Conservation (phyloP, 2,797 vertebrate species). For the Orientallactaga sibirica region DNA sequence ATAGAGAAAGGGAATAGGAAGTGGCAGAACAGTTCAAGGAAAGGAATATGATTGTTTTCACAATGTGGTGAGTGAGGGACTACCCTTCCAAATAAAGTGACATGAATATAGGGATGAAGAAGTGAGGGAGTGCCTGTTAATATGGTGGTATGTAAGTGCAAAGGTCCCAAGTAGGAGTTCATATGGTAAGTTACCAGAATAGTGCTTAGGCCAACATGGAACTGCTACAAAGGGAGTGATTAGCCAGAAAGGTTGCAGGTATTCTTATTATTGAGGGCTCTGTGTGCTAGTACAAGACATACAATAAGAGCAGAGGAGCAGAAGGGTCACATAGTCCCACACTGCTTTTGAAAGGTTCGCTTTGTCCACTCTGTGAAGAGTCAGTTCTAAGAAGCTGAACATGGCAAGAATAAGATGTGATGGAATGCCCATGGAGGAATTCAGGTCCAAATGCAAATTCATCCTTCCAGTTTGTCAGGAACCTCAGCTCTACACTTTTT, state of each 20-base stretch:
- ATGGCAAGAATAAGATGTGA: neutral
- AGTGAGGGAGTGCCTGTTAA: neutral
- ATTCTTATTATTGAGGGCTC: neutral
- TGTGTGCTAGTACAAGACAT: neutral
- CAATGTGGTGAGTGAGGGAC: neutral
- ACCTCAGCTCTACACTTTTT: neutral
- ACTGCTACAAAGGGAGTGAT: neutral
- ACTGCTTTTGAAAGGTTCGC: neutral
- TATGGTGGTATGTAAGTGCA: neutral
- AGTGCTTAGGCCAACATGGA: neutral
- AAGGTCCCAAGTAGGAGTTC: neutral
- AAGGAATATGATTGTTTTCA: neutral
- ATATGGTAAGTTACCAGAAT: neutral
- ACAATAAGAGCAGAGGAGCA: neutral
- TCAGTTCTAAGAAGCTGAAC: fast-evolving
- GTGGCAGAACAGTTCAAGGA: neutral
- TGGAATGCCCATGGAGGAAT: too few species aligned
- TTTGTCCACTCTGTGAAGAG: neutral
- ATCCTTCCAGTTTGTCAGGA: neutral
- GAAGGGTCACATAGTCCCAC: neutral
- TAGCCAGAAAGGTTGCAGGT: neutral
- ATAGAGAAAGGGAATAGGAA: neutral
- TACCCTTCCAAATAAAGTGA: too few species aligned
- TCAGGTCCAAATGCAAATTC: neutral
- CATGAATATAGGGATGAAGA: neutral